Evolutionary conservation across 1,140 invertebrate genomes (phyloP), one percentile per base, ranked within the genome.

Genomic region (Andricus grossulariae): DNA sequence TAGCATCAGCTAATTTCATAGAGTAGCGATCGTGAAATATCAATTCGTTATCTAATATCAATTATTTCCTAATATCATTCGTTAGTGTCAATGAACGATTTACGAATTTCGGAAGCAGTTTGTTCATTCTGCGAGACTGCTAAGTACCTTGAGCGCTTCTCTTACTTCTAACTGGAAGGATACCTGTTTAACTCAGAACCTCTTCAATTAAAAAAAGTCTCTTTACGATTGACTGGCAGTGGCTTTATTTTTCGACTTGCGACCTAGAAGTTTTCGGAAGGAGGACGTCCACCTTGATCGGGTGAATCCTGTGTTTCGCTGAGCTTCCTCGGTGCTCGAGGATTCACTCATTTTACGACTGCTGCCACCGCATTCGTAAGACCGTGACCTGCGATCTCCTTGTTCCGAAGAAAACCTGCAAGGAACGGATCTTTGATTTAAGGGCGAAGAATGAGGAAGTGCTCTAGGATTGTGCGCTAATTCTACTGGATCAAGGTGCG

Each of bases 281-380:
- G 93, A 93, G 0, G 92, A 91, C 3, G 92, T 93, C 93, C 93
- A 93, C 75, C 87, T 89, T 11, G 92, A 91, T 2, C 92, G 89
- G 18, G 79, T 88, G 50, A 92, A 86, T 10, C 86, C 81, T 15
- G 83, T 72, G 55, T 50, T 50, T 71, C 73, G 60, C 74, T 76
- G 10, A 1, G 76, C 50, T 55, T 80, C 78, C 4, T 73, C 75
- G 19, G 84, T 85, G 51, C 82, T 85, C 11, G 82, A 86, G 3
- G 81, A 85, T 72, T 90, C 88, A 78, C 87, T 89, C 39, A 90
- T 88, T 72, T 90, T 88, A 72, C 88, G 85, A 25, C 89, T 90
- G 60, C 82, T 88, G 50, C 83, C 83, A 39, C 87, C 88, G 52
- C 87, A 88, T 50, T 90, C 88, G 70, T 90, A 90, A 7, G 88